Evolutionary conservation across 2,888 invertebrate species (phyloP).

Genomic region (Ceraclea dissimilis): DNA sequence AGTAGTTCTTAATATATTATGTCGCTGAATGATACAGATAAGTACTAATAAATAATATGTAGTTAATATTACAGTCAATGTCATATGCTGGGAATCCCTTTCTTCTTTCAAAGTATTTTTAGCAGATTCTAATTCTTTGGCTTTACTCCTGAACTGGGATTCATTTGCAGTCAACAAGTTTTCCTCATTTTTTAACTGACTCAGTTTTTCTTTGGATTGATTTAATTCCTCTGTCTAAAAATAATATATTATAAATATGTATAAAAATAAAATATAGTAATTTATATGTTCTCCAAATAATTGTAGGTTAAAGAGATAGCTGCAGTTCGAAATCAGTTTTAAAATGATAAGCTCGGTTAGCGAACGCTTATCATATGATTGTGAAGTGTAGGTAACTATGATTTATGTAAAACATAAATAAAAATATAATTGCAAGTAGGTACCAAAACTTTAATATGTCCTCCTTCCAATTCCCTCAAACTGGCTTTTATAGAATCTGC

Average conservation of each 20-base stretch:
- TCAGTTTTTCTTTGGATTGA: constrained; percentile 29
- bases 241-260: constrained; percentile 6
- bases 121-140: constrained; percentile 8
- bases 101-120: constrained; percentile 5
- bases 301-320: background rate
- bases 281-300: background rate
- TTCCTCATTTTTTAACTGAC: constrained; percentile 27
- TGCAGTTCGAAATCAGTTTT: too few species aligned
- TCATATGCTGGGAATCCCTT: constrained; percentile 13
- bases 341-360: too few species aligned
- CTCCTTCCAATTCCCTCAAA: constrained; percentile 20
- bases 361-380: too few species aligned
- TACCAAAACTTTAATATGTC: constrained; percentile 25
- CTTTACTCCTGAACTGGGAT: constrained; percentile 3
- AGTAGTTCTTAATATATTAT: background rate
- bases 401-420: too few species aligned
- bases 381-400: too few species aligned
- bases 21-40: too few species aligned
- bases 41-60: too few species aligned
- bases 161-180: constrained; percentile 10
- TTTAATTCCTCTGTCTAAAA: constrained; percentile 27
- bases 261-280: background rate
- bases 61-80: constrained; percentile 12
- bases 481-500: constrained; percentile 14
- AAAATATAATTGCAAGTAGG: too few species aligned